Base-by-base conservation (phyloP, 1,140 invertebrate genomes). In the Episyrphus balteatus region DNA sequence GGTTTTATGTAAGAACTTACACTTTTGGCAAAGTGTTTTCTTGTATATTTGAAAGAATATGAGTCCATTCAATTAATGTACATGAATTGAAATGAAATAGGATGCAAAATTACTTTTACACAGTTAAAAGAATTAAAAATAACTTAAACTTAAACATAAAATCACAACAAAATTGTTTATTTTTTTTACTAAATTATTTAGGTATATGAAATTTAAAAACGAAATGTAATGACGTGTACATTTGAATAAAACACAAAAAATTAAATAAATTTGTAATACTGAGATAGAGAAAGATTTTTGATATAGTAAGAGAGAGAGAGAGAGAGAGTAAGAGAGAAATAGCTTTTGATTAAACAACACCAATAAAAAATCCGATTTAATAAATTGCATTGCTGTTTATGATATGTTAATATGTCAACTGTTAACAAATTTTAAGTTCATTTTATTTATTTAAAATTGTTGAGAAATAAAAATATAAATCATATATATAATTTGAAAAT, bases 281-380 rank as follows among this genome's bases (percentile, higher is more conserved):
- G 32, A 55, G 42, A 48, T 17, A 46, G 18, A 18, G 32, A 11
- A 44, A 40, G 43, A 40, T 33, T 36, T 17, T 30, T 39, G 15
- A 44, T 37, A 51, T 26, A 39, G 26, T 36, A 6, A 37, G 37
- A 47, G 34, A 44, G 34, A 55, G 53, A 52, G 39, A 54, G 40
- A 54, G 53, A 55, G 47, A 51, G 42, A 51, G 48, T 50, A 36
- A 51, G 34, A 44, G 26, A 51, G 21, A 48, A 34, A 49, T 32
- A 50, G 33, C 53, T 36, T 47, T 48, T 26, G 21, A 26, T 26
- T 26, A 5, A 26, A 26, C 21, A 26, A 26, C 21, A 26, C 21
- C 21, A 26, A 26, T 26, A 26, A 26, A 26, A 26, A 26, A 26
- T 26, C 21, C 21, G 21, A 26, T 26, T 36, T 7, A 8, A 14